phyloP scores from a whole-genome alignment of 2,888 invertebrate species.

The Hirtodrosophila cameraria region DNA sequence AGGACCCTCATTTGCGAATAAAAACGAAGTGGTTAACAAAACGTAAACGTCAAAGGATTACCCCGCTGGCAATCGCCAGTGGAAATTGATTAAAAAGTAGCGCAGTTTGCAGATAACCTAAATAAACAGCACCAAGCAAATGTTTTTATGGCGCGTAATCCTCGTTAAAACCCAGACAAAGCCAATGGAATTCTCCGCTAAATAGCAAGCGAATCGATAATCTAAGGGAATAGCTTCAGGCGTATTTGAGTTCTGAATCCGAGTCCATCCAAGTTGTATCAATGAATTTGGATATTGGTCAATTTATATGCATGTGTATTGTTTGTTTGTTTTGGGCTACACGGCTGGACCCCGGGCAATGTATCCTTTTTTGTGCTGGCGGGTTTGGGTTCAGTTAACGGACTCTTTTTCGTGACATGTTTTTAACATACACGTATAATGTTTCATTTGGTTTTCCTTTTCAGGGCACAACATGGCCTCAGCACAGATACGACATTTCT shows the following conservation, averaged over 20 bases:
- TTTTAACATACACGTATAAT: slow-evolving; percentile 44
- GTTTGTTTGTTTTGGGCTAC: slow-evolving; percentile 16
- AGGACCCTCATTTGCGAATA: slow-evolving; percentile 43
- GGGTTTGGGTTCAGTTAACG: slow-evolving; percentile 2
- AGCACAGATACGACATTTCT: slow-evolving; percentile 84
- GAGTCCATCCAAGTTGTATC: slow-evolving; percentile 39
- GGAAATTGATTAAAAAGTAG: slow-evolving; percentile 75
- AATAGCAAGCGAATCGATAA: slow-evolving; percentile 54
- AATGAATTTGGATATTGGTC: slow-evolving; percentile 37
- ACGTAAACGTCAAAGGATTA: slow-evolving; percentile 57
- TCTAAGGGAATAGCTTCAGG: slow-evolving; percentile 26
- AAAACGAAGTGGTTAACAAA: slow-evolving; percentile 36
- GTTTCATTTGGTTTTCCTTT: slow-evolving; percentile 42
- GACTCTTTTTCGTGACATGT: slow-evolving; percentile 27
- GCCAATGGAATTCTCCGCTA: slow-evolving; percentile 22
- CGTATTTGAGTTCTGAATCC: slow-evolving; percentile 1
- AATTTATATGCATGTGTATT: slow-evolving; percentile 12
- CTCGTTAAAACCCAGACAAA: slow-evolving; percentile 21
- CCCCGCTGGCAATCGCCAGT: slow-evolving; percentile 41
- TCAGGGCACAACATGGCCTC: slow-evolving; percentile 85
- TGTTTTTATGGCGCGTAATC: slow-evolving; percentile 45
- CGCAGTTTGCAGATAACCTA: slow-evolving; percentile 51
- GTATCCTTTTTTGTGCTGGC: slow-evolving; percentile 17
- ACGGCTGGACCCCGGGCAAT: neutral
- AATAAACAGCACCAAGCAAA: slow-evolving; percentile 51